These are phyloP conservation scores for Bombyx huttoni DNA, from an alignment of 2,888 invertebrate species.

Conservation along the genomic window DNA sequence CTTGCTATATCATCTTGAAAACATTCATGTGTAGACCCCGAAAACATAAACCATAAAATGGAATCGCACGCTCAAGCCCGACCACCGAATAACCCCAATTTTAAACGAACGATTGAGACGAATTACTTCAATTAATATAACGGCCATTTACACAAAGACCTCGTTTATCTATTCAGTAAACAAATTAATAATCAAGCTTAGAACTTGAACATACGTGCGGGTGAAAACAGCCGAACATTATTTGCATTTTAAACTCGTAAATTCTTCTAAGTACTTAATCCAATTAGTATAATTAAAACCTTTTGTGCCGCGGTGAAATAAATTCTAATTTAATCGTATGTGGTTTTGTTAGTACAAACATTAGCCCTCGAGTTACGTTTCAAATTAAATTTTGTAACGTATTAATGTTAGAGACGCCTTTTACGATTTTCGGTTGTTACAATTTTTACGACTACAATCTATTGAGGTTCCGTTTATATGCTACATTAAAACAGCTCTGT, in stretches of 20 bases:
- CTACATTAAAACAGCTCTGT: not conserved
- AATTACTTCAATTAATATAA: conserved; percentile 57
- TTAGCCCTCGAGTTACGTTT: not conserved
- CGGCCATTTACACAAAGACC: conserved; percentile 19
- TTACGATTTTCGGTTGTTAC: not conserved
- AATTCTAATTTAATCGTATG: conserved; percentile 4
- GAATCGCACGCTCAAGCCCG: not conserved
- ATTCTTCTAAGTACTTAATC: conserved; percentile 6
- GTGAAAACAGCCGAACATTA: conserved; percentile 2
- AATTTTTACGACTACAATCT: not conserved
- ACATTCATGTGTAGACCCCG: not conserved
- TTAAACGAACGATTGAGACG: conserved; percentile 42
- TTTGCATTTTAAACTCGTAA: conserved; percentile 14
- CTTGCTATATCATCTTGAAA: no score
- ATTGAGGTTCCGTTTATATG: not conserved
- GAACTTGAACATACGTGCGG: conserved; percentile 4
- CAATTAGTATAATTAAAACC: conserved; percentile 3
- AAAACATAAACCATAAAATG: conserved; percentile 1
- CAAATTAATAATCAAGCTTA: conserved; percentile 14
- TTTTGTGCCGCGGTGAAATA: conserved; percentile 2
- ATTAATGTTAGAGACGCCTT: not conserved
- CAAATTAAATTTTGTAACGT: not conserved
- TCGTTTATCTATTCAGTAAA: conserved; percentile 13
- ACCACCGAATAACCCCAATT: conserved; percentile 22
- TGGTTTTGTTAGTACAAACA: not conserved